phyloP scores from a whole-genome alignment of 1,140 invertebrate genomes.

The Doryteuthis pealeii region DNA sequence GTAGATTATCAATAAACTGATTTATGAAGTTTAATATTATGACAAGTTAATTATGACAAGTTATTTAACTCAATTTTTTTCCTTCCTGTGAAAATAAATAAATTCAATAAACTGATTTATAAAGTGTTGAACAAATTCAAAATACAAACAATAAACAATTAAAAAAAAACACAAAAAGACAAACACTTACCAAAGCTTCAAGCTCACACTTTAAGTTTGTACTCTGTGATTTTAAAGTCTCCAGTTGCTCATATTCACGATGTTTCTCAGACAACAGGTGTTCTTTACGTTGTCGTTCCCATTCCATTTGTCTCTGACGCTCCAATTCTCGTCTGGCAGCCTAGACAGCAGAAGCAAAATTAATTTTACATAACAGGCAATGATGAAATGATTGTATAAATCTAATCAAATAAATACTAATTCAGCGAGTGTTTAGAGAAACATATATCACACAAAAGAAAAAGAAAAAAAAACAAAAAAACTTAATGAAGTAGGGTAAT shows the following conservation, averaged over 20 bases:
- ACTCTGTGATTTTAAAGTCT: constrained; percentile 45
- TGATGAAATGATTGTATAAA: too few relatives aligned
- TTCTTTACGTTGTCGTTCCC: constrained; percentile 91
- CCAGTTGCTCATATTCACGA: constrained; percentile 60
- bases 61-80: constrained; percentile 84
- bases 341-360: constrained; percentile 46
- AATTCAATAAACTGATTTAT: too few relatives aligned
- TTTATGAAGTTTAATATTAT: too few relatives aligned
- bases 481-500: neutral
- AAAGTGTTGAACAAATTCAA: too few relatives aligned
- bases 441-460: neutral
- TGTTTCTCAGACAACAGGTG: constrained; percentile 89
- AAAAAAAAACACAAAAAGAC: constrained; percentile 6
- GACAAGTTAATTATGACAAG: too few relatives aligned
- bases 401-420: too few relatives aligned
- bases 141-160: too few relatives aligned
- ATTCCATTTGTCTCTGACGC: constrained; percentile 90
- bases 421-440: neutral
- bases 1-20: too few relatives aligned
- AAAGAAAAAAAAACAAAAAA: neutral
- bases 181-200: constrained; percentile 68
- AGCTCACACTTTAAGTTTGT: constrained; percentile 76
- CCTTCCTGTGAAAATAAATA: constrained; percentile 64
- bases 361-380: neutral
- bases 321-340: constrained; percentile 83